phyloP scores from a whole-genome alignment of 1,140 invertebrate genomes.

The Drosophila asahinai region DNA sequence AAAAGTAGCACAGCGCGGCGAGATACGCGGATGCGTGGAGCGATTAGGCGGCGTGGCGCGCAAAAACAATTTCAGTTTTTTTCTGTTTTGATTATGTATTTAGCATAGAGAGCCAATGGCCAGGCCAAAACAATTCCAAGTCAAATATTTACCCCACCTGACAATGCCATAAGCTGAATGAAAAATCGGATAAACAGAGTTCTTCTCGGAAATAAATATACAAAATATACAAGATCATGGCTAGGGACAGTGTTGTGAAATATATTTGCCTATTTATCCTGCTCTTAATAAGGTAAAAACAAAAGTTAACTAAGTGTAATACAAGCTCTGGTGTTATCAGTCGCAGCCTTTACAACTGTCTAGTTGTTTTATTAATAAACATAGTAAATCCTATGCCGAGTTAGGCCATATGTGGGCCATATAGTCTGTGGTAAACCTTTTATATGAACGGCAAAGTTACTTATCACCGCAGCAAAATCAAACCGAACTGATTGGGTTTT shows the following conservation, averaged over 20 bases:
- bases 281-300: slow-evolving; percentile 33
- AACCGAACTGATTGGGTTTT: slow-evolving; percentile 43
- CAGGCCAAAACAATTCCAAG: slow-evolving; percentile 22
- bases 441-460: slow-evolving; percentile 12
- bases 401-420: slow-evolving; percentile 43
- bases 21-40: slow-evolving; percentile 66
- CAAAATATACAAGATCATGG: slow-evolving; percentile 24
- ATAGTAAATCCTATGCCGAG: slow-evolving; percentile 39
- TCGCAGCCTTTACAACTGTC: slow-evolving; percentile 40
- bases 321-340: slow-evolving; percentile 45
- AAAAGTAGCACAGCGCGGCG: slow-evolving; percentile 71
- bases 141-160: slow-evolving; percentile 4
- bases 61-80: slow-evolving; percentile 26
- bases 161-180: slow-evolving; percentile 42
- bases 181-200: slow-evolving; percentile 40
- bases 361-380: slow-evolving; percentile 53
- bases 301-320: slow-evolving; percentile 22
- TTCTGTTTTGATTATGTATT: slow-evolving; percentile 46
- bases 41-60: slow-evolving; percentile 48
- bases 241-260: slow-evolving; percentile 9
- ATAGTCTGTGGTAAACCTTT: slow-evolving; percentile 24
- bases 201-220: slow-evolving; percentile 24
- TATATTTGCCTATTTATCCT: slow-evolving; percentile 4
- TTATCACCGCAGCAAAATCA: slow-evolving; percentile 33
- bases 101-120: slow-evolving; percentile 20